Evolutionary conservation across 2,113 vertebrate species (phyloP).

Genomic region (Gavialis gangeticus): DNA sequence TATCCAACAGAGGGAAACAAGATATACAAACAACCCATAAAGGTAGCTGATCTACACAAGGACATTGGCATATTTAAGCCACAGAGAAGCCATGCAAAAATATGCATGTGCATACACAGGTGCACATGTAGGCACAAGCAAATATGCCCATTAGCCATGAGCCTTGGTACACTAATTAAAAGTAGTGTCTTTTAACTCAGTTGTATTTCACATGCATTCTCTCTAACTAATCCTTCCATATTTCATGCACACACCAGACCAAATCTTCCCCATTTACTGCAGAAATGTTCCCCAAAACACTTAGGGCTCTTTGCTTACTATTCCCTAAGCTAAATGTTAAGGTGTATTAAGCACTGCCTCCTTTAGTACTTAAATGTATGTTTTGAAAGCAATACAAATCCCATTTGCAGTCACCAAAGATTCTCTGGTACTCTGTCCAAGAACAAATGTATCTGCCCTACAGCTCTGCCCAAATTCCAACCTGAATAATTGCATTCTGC

Average conservation of each 20-base stretch:
- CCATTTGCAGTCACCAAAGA: not conserved
- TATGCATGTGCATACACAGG: not conserved
- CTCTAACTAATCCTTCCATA: not conserved
- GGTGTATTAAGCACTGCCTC: not conserved
- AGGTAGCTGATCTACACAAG: not conserved
- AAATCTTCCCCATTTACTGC: not conserved
- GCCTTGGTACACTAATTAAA: too few species aligned
- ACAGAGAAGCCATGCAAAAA: not conserved
- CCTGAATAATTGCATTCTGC: not conserved
- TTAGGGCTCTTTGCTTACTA: not conserved
- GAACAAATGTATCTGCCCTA: not conserved
- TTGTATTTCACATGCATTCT: not conserved
- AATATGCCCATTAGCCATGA: not conserved
- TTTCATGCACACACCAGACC: not conserved
- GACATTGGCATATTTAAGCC: not conserved
- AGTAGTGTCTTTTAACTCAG: not conserved
- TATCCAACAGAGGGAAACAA: not conserved
- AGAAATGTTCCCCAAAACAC: not conserved
- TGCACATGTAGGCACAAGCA: not conserved
- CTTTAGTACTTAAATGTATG: not conserved
- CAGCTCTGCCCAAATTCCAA: not conserved
- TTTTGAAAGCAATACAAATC: not conserved
- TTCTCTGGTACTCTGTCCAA: not conserved
- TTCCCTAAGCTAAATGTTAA: not conserved
- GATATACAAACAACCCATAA: not conserved